Percentiles rank a stretch among this genome's conserved stretches.
Evolutionary conservation across 2,113 vertebrate species (phyloP).

Genomic region (Orientallactaga bullata): DNA sequence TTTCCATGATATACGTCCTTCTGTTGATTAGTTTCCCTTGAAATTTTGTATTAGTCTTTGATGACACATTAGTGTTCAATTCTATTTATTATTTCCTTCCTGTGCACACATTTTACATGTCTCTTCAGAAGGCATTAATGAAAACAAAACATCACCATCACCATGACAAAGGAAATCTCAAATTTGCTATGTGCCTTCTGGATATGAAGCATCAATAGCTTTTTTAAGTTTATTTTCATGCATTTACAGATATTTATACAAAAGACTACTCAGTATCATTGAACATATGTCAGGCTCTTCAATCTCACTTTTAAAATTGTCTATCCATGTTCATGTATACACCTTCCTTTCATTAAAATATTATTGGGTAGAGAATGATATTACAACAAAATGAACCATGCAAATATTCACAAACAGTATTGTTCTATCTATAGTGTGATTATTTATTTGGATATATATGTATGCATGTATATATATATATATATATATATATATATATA

Average conservation of each 20-base stretch:
- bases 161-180: not conserved
- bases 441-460: conserved; percentile 27
- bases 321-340: not conserved
- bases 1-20: not conserved
- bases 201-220: not conserved
- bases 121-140: conserved; percentile 34
- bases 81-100: conserved; percentile 31
- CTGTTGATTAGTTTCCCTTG: not conserved
- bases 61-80: not conserved
- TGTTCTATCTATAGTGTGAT: not conserved
- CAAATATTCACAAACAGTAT: not conserved
- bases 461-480: not conserved
- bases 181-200: not conserved
- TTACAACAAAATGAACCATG: not conserved
- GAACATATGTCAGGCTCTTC: not conserved
- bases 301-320: not conserved
- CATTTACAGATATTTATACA: not conserved
- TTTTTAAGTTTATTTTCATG: not conserved
- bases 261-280: not conserved
- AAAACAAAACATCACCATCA: conserved; percentile 43
- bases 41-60: conserved; percentile 45
- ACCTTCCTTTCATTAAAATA: not conserved
- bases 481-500: no score
- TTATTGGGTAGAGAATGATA: not conserved
- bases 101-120: not conserved